These are phyloP conservation scores for Piaya cayana DNA, from an alignment of 2,113 vertebrate species.

Conservation along the genomic window DNA sequence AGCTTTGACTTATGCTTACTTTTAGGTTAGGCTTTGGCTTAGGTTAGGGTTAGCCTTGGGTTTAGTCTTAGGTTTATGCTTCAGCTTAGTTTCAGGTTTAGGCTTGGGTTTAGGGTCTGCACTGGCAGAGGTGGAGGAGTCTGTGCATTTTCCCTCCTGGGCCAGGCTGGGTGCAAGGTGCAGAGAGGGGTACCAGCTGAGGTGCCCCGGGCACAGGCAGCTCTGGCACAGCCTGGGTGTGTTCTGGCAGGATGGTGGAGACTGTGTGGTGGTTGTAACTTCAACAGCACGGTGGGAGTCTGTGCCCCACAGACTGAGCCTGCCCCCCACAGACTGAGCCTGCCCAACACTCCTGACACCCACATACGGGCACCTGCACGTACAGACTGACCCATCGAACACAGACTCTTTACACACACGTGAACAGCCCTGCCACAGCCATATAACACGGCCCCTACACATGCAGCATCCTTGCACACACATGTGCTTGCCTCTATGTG, in stretches of 20 bases:
- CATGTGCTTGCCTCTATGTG: neutral
- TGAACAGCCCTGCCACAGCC: neutral
- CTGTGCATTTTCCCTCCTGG: accelerated
- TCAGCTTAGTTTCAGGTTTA: neutral
- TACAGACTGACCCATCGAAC: neutral
- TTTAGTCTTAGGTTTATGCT: too few species aligned
- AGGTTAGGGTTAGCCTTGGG: too few species aligned
- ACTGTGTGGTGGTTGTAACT: neutral
- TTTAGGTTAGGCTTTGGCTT: too few species aligned
- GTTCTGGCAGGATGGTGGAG: neutral
- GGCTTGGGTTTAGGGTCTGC: neutral
- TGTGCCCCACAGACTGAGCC: neutral
- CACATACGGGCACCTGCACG: accelerated
- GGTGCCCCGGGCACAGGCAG: neutral
- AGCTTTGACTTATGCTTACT: too few species aligned
- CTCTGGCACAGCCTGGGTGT: neutral
- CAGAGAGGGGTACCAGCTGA: accelerated
- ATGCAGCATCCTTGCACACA: neutral
- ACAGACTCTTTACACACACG: too few species aligned
- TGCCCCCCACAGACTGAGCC: neutral
- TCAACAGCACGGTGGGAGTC: accelerated
- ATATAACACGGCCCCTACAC: neutral
- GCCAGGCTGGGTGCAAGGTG: too few species aligned
- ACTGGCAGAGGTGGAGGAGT: neutral
- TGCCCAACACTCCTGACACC: neutral